phyloP scores from a whole-genome alignment of 2,113 vertebrate species.

The Paracanthobrama guichenoti region DNA sequence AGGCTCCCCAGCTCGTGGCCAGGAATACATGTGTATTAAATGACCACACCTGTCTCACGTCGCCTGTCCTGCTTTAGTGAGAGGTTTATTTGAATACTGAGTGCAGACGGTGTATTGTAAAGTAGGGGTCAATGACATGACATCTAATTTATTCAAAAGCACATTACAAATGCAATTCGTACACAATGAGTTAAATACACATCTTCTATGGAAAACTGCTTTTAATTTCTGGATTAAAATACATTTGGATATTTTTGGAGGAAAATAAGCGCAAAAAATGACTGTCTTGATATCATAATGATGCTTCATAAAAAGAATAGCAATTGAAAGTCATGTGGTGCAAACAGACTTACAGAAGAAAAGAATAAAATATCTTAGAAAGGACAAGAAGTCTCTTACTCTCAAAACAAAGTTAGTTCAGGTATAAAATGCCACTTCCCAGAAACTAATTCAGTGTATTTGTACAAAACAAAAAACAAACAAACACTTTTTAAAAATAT shows the following conservation, averaged over 20 bases:
- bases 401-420: not conserved
- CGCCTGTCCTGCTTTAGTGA: conserved; percentile 42
- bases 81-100: conserved; percentile 50
- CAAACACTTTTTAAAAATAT: no score
- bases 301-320: no score
- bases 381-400: not conserved
- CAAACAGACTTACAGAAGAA: not conserved
- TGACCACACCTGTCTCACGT: conserved; percentile 61
- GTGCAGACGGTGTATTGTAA: conserved; percentile 32
- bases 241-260: not conserved
- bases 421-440: not conserved
- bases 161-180: not conserved
- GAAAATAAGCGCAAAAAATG: not conserved
- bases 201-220: not conserved
- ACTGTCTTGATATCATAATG: not conserved
- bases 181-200: not conserved
- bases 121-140: not conserved
- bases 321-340: not conserved
- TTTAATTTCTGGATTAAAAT: not conserved
- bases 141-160: not conserved
- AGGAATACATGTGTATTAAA: conserved; percentile 60
- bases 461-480: no score
- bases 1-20: conserved; percentile 50
- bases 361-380: no score
- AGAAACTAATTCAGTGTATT: no score